These are phyloP conservation scores for Montipora capricornis DNA, from an alignment of 64 coral and sea anemone species.

Conservation along the genomic window DNA sequence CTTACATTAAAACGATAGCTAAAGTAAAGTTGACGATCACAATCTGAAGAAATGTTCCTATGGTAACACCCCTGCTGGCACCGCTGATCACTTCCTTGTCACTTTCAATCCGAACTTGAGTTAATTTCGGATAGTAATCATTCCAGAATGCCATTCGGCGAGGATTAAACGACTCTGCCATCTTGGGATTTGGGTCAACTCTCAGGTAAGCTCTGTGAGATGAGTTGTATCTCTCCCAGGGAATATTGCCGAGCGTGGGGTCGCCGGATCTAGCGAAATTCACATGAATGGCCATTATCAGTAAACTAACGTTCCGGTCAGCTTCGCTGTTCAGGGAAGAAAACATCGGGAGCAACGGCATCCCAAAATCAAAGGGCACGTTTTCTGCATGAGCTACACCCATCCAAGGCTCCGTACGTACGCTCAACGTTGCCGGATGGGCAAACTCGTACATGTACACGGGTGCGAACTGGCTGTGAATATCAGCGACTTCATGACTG, in stretches of 20 bases:
- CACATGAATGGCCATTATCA: slow-evolving; percentile 58
- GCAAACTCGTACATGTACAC: slow-evolving; percentile 63
- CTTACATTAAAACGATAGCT: neutral
- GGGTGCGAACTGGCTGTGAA: slow-evolving; percentile 52
- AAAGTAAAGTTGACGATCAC: neutral
- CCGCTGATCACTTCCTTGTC: neutral
- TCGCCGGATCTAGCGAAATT: slow-evolving; percentile 73
- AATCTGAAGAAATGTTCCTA: neutral
- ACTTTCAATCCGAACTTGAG: neutral
- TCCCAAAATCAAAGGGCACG: slow-evolving; percentile 69
- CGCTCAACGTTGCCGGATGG: slow-evolving; percentile 11
- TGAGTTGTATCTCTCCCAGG: slow-evolving; percentile 41
- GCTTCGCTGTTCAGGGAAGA: slow-evolving; percentile 31
- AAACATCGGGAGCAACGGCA: neutral
- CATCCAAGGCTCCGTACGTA: slow-evolving; percentile 17
- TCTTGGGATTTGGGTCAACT: slow-evolving; percentile 33
- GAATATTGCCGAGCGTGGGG: slow-evolving; percentile 38
- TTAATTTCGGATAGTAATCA: slow-evolving; percentile 64
- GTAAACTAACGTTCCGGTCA: slow-evolving; percentile 73
- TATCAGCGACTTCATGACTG: slow-evolving; percentile 34
- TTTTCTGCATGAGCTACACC: slow-evolving; percentile 62
- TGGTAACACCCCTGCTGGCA: neutral
- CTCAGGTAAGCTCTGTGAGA: slow-evolving; percentile 22
- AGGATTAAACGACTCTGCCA: slow-evolving; percentile 31
- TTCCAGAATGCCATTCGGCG: slow-evolving; percentile 74